These are phyloP conservation scores for Clitarchus hookeri DNA, from an alignment of 2,888 invertebrate genomes.

Conservation along the genomic window DNA sequence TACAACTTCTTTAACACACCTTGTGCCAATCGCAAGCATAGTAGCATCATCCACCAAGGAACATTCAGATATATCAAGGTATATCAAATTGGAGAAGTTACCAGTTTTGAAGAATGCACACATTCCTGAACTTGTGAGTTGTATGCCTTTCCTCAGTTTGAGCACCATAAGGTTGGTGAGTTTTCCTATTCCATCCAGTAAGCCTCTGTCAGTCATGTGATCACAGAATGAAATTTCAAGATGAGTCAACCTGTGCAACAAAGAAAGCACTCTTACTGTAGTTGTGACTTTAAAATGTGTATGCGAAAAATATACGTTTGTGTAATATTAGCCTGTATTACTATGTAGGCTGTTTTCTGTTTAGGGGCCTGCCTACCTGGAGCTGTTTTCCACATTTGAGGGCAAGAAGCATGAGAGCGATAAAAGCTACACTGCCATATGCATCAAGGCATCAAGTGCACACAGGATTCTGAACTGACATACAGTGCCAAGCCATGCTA, in stretches of 20 bases:
- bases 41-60: constrained; percentile 28
- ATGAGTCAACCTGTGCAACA: constrained; percentile 21
- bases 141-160: constrained; percentile 26
- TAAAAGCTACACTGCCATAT: too few species aligned
- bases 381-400: too few species aligned
- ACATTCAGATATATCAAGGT: constrained; percentile 32
- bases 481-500: too few species aligned
- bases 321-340: too few species aligned
- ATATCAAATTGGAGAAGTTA: constrained; percentile 22
- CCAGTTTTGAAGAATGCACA: constrained; percentile 23
- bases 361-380: too few species aligned
- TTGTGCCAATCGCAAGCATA: constrained; percentile 28
- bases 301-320: neutral
- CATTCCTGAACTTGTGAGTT: constrained; percentile 23
- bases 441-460: too few species aligned
- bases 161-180: constrained; percentile 16
- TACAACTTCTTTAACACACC: neutral
- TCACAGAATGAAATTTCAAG: constrained; percentile 34
- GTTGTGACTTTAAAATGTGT: neutral
- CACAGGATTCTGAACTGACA: too few species aligned
- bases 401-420: too few species aligned
- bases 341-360: too few species aligned
- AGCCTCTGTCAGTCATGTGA: constrained; percentile 30
- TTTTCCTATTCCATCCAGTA: constrained; percentile 30
- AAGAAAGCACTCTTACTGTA: neutral